These are phyloP conservation scores for Diadromus collaris DNA, from an alignment of 2,888 invertebrate species.

Conservation along the genomic window DNA sequence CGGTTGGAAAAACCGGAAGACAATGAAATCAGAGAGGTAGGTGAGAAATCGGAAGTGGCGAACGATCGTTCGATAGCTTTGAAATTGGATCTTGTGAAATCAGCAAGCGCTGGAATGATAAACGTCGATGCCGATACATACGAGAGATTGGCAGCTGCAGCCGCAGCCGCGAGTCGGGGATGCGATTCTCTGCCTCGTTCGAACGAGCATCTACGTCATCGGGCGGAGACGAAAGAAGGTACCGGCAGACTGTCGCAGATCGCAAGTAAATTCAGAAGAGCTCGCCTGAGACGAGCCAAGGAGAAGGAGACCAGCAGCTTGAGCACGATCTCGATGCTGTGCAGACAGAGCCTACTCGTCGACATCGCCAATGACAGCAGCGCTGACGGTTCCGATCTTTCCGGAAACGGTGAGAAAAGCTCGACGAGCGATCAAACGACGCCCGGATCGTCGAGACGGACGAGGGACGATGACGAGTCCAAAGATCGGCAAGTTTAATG, in stretches of 20 bases:
- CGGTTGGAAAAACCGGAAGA: constrained; percentile 43
- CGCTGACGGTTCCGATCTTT: constrained; percentile 1
- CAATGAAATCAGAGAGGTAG: neutral
- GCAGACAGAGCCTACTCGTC: constrained; percentile 88
- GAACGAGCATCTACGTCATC: constrained; percentile 63
- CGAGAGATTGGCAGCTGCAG: constrained; percentile 78
- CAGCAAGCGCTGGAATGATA: constrained; percentile 90
- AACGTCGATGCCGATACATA: constrained; percentile 85
- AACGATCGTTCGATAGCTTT: neutral
- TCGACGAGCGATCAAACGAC: constrained; percentile 17
- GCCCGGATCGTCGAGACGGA: neutral
- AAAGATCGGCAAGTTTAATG: neutral
- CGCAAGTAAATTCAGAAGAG: constrained; percentile 83
- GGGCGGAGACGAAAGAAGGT: constrained; percentile 42
- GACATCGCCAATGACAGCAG: constrained; percentile 77
- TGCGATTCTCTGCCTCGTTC: constrained; percentile 82
- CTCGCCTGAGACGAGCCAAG: constrained; percentile 80
- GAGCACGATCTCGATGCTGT: constrained; percentile 86
- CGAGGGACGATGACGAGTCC: too few species aligned
- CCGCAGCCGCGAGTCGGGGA: constrained; percentile 70
- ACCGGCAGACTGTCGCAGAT: constrained; percentile 75
- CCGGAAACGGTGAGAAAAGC: constrained; percentile 5
- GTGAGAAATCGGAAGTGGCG: constrained; percentile 21
- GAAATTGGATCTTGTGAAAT: constrained; percentile 83
- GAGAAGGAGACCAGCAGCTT: constrained; percentile 76